phyloP scores from a whole-genome alignment of 2,888 invertebrate species.

The Gastracanthus pulcherrimus region DNA sequence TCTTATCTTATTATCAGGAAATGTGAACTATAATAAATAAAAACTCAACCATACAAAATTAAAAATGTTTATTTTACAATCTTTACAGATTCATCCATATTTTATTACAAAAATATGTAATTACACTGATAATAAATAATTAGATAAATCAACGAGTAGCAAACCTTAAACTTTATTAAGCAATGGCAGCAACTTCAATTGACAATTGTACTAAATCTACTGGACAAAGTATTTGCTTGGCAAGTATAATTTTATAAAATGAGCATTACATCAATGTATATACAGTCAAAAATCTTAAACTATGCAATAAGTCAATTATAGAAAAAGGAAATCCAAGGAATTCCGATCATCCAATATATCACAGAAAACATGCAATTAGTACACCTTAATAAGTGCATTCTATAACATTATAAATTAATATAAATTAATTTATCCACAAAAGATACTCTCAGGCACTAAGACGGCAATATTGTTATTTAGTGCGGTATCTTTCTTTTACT shows the following conservation, averaged over 20 bases:
- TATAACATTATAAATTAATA: constrained; percentile 27
- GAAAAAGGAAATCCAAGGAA: constrained; percentile 47
- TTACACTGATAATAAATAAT: constrained; percentile 29
- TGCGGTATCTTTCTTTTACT: constrained; percentile 35
- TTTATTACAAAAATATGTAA: constrained; percentile 24
- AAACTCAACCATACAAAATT: constrained; percentile 31
- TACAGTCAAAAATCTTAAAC: constrained; percentile 25
- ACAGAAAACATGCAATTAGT: constrained; percentile 49
- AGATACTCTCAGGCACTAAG: constrained; percentile 54
- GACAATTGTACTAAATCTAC: constrained; percentile 35
- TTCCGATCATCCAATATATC: constrained; percentile 44
- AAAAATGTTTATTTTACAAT: constrained; percentile 51
- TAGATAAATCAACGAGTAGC: constrained; percentile 37
- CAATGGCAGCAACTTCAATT: constrained; percentile 36
- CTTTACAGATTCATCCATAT: constrained; percentile 22
- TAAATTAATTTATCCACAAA: constrained; percentile 34
- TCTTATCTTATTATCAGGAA: background rate
- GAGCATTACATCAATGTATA: constrained; percentile 35
- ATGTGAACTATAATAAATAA: background rate
- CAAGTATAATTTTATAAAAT: constrained; percentile 41
- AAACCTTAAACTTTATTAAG: constrained; percentile 28
- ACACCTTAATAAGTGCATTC: constrained; percentile 19
- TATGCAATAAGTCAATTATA: constrained; percentile 18
- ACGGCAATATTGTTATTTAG: constrained; percentile 45
- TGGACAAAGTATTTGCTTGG: constrained; percentile 42